These are phyloP conservation scores for Bombyx huttoni DNA, from an alignment of 2,888 invertebrate genomes.

Conservation along the genomic window DNA sequence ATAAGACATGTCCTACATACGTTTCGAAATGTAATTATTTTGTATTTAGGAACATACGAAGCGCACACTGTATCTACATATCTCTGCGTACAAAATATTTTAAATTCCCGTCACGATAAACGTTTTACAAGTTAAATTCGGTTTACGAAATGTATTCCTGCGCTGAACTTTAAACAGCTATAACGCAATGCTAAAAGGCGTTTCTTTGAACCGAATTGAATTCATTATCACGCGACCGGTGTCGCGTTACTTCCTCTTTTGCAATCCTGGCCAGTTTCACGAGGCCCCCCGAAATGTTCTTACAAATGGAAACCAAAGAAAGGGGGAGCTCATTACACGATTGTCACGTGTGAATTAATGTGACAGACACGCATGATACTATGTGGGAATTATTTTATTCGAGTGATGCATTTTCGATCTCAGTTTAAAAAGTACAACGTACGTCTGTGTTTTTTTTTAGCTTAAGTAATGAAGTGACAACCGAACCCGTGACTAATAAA, in stretches of 20 bases:
- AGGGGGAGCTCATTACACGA: conserved; percentile 11
- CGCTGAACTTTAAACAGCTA: neutral
- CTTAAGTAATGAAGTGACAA: conserved; percentile 1
- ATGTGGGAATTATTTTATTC: neutral
- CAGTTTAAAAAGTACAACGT: neutral
- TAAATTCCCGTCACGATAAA: neutral
- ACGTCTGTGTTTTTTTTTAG: neutral
- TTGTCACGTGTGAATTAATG: conserved; percentile 1
- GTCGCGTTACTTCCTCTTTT: conserved; percentile 20
- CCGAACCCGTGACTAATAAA: conserved; percentile 3
- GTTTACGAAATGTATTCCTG: neutral
- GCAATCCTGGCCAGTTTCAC: conserved; percentile 12
- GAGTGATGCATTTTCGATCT: neutral
- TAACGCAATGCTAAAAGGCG: neutral
- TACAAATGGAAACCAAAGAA: neutral
- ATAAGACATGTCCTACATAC: neutral
- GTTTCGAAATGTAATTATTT: neutral
- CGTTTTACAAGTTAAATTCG: neutral
- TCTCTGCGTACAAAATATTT: neutral
- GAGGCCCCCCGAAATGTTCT: conserved; percentile 11
- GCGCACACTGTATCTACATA: too few relatives aligned
- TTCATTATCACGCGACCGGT: conserved; percentile 19
- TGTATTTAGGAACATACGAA: neutral
- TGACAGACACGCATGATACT: neutral
- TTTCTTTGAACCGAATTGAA: conserved; percentile 11